Conservation (phyloP, 2,113 vertebrate species). For the Muscicapa adusta region DNA sequence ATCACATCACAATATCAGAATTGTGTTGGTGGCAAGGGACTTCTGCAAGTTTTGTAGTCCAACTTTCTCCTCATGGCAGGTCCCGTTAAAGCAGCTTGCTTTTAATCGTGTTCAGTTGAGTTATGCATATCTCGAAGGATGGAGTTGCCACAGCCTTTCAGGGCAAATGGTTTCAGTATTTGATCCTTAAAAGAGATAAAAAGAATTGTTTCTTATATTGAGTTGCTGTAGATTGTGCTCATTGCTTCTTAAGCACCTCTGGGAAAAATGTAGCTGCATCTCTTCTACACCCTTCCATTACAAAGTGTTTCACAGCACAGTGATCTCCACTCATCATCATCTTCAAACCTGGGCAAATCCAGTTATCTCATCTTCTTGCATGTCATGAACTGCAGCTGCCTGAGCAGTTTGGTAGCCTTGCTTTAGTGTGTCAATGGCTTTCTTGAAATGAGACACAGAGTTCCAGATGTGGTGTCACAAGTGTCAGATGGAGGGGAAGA, state of each 20-base stretch:
- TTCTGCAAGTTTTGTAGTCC: not conserved
- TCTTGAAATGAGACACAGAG: not conserved
- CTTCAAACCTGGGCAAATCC: not conserved
- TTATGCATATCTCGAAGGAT: not conserved
- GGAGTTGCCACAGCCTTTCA: not conserved
- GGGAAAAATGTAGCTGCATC: not conserved
- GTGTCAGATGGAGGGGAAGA: not conserved
- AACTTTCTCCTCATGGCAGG: not conserved
- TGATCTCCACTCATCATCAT: not conserved
- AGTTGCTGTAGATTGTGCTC: not conserved
- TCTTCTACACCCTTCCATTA: not conserved
- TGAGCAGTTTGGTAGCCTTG: not conserved
- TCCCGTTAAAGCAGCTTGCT: not conserved
- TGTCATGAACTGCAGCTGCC: not conserved
- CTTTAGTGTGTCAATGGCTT: not conserved
- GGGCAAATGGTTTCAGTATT: not conserved
- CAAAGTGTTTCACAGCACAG: not conserved
- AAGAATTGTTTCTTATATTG: not conserved
- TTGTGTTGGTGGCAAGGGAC: not conserved
- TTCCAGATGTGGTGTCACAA: not conserved
- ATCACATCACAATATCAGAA: not conserved
- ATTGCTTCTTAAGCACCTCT: not conserved
- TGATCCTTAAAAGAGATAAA: not conserved
- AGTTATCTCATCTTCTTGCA: not conserved
- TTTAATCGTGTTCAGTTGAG: not conserved